Percentiles rank a stretch among this genome's conserved stretches.
These are phyloP conservation scores for Pemphigus obesinymphae DNA, from an alignment of 1,140 invertebrate genomes.

Conservation along the genomic window DNA sequence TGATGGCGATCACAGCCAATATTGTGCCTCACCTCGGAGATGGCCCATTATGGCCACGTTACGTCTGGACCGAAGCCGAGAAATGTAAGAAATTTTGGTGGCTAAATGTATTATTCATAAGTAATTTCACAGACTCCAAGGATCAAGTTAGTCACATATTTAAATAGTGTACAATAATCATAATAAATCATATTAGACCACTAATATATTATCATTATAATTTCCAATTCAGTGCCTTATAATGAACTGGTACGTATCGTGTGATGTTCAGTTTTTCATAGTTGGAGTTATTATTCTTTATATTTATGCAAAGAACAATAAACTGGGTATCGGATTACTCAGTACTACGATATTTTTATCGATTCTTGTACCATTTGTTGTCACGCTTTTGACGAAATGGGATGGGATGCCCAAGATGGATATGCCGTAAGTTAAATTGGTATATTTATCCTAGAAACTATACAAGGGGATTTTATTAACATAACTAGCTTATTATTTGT, in stretches of 20 bases:
- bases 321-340: too few species aligned
- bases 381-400: neutral
- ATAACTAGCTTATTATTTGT: too few species aligned
- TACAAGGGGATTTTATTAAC: too few species aligned
- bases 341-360: neutral
- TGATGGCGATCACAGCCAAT: neutral
- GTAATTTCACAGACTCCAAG: neutral
- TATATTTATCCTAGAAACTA: too few species aligned
- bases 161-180: neutral
- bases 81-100: too few species aligned
- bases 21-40: too few species aligned
- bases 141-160: neutral
- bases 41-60: too few species aligned
- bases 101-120: neutral
- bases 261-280: neutral
- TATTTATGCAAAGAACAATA: neutral
- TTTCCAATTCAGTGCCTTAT: neutral
- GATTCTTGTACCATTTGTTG: neutral
- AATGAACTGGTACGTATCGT: neutral
- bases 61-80: too few species aligned
- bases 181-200: neutral
- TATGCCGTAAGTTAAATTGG: neutral
- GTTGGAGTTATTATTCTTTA: neutral
- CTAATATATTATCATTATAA: neutral
- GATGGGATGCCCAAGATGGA: constrained; percentile 1